Evolutionary conservation across 2,888 invertebrate genomes (phyloP), one percentile per base, ranked within the genome.

Genomic region (Aleiodes testaceus): DNA sequence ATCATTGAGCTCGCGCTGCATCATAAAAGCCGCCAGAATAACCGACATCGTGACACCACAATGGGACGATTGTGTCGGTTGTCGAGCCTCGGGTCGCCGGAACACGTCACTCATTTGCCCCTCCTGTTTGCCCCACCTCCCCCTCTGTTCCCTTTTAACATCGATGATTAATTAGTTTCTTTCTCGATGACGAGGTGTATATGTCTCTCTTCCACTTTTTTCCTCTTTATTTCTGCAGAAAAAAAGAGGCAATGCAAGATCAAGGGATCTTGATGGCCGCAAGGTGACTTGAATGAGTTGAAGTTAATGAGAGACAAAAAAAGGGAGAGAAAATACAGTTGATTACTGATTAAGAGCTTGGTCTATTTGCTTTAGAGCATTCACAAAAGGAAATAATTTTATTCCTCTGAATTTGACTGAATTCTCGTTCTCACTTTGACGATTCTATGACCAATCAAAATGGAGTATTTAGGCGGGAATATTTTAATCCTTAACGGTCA

Each of bases 141-240:
- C 36, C 65, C 63, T 59, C 66, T 65, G 63, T 70, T 64, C 67
- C 59, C 65, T 64, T 53, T 63, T 71, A 72, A 72, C 72, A 72
- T 72, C 68, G 61, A 66, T 74, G 77, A 75, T 77, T 77, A 77
- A 77, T 77, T 77, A 75, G 59, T 77, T 75, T 75, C 59, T 59
- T 20, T 77, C 75, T 74, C 69, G 70, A 72, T 74, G 70, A 70
- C 75, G 67, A 42, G 66, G 66, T 55, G 55, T 63, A 69, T 68
- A 70, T 18, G 30, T 67, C 20, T 50, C 11, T 45, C 12, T 30
- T 22, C 20, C 36, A 18, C n/a, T 22, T 22, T 67, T 63, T 18
- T 26, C 55, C 63, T 53, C 42, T 63, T 50, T 3, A n/a, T 16
- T 30, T 52, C 11, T 2, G 11, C n/a, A 47, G 6, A n/a, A 59